phyloP scores from a whole-genome alignment of 1,140 invertebrate genomes.

The Limonius californicus region DNA sequence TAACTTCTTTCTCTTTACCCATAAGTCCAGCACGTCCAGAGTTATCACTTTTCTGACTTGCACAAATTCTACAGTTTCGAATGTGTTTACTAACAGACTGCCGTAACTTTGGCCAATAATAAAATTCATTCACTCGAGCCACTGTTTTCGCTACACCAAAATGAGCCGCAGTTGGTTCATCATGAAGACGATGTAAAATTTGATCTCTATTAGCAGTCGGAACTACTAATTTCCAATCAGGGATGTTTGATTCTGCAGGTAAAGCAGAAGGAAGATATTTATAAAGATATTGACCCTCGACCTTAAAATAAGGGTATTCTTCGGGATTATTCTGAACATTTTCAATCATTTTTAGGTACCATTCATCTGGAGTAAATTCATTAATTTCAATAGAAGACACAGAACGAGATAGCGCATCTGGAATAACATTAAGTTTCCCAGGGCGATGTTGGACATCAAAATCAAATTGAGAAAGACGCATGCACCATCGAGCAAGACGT shows the following conservation, averaged over 20 bases:
- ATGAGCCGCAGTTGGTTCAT: slow-evolving; percentile 8
- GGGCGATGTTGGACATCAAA: slow-evolving; percentile 40
- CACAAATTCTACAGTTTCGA: neutral
- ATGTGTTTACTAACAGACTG: neutral
- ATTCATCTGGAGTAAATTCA: neutral
- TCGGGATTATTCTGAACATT: slow-evolving; percentile 5
- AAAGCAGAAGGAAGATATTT: neutral
- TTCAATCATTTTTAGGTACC: neutral
- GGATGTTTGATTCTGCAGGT: neutral
- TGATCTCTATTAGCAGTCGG: neutral
- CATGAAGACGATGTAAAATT: neutral
- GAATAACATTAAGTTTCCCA: slow-evolving; percentile 33
- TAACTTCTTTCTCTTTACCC: too few species aligned
- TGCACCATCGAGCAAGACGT: slow-evolving; percentile 44
- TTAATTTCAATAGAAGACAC: neutral
- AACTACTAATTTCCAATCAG: slow-evolving; percentile 1
- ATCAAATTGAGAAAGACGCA: slow-evolving; percentile 43
- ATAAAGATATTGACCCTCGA: neutral
- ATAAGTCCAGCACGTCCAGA: too few species aligned
- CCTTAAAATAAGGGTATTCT: neutral
- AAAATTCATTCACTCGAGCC: slow-evolving; percentile 3
- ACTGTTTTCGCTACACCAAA: slow-evolving; percentile 1
- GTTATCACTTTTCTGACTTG: neutral
- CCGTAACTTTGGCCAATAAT: slow-evolving; percentile 21
- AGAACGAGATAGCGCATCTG: slow-evolving; percentile 34